These are phyloP conservation scores for Laticauda laticaudata DNA, from an alignment of 2,113 vertebrate species.

Conservation along the genomic window DNA sequence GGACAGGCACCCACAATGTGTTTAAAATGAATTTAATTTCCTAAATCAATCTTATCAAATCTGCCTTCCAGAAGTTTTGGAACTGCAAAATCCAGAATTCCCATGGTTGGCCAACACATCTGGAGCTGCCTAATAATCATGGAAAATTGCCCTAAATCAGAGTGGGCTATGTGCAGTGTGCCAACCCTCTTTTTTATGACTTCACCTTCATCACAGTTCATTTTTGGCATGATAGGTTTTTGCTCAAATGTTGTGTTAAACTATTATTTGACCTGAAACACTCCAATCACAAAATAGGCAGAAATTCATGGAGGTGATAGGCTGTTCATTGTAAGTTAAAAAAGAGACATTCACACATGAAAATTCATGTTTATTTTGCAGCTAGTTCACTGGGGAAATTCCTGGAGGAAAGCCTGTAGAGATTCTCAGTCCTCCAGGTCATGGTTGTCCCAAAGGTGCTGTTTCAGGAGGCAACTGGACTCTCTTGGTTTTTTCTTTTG, in stretches of 20 bases:
- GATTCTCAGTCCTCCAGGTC: no score
- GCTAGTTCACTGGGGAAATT: not conserved
- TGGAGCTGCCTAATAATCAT: not conserved
- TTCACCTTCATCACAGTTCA: not conserved
- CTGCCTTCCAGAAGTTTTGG: not conserved
- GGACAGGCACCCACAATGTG: not conserved
- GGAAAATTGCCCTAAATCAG: not conserved
- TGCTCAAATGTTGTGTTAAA: not conserved
- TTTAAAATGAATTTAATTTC: not conserved
- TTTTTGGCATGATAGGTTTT: not conserved
- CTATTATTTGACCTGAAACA: not conserved
- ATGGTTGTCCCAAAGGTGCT: no score
- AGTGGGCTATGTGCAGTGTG: not conserved
- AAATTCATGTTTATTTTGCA: not conserved
- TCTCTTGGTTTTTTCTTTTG: no score
- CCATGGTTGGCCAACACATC: not conserved
- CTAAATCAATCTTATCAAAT: not conserved
- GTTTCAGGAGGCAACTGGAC: no score
- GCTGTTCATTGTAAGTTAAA: not conserved
- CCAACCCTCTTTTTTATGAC: not conserved
- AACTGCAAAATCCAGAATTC: not conserved
- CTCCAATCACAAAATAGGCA: not conserved
- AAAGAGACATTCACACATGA: not conserved
- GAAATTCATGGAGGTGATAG: not conserved
- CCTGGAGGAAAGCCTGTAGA: not conserved